Evolutionary conservation across 2,888 invertebrate species (phyloP).

Genomic region (Deilephila elpenor): DNA sequence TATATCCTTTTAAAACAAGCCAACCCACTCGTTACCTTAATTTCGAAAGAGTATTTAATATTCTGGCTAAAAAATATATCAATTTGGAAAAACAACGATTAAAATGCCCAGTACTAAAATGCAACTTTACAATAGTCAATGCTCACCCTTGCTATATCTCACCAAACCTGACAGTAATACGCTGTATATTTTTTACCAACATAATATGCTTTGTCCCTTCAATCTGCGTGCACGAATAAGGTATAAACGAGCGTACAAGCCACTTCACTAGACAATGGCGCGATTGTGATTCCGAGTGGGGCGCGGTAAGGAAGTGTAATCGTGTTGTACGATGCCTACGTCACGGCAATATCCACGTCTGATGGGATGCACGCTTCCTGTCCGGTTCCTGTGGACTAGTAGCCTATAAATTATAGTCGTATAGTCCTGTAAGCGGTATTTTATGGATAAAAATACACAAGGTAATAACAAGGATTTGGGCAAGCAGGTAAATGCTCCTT

Average conservation of each 20-base stretch:
- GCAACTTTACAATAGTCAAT: no score
- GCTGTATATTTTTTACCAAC: neutral
- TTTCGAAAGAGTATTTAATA: no score
- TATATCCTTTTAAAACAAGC: no score
- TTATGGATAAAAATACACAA: no score
- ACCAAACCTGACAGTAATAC: neutral
- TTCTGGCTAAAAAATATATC: no score
- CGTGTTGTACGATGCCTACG: constrained; percentile 42
- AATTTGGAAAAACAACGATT: no score
- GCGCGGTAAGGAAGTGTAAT: constrained; percentile 68
- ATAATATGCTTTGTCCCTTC: neutral
- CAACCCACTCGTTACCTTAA: no score
- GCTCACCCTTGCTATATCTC: no score
- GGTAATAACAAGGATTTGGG: no score
- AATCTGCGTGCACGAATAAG: constrained; percentile 33
- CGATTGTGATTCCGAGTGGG: constrained; percentile 73
- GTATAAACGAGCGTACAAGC: constrained; percentile 28
- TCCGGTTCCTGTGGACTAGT: neutral
- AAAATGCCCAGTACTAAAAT: no score
- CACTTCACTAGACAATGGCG: constrained; percentile 67
- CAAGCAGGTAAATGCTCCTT: no score
- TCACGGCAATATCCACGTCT: constrained; percentile 38
- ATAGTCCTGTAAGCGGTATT: no score
- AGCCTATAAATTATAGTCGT: neutral
- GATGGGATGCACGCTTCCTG: constrained; percentile 23